These are phyloP conservation scores for Herpetotheres cachinnans DNA, from an alignment of 2,113 vertebrate species.

Conservation along the genomic window DNA sequence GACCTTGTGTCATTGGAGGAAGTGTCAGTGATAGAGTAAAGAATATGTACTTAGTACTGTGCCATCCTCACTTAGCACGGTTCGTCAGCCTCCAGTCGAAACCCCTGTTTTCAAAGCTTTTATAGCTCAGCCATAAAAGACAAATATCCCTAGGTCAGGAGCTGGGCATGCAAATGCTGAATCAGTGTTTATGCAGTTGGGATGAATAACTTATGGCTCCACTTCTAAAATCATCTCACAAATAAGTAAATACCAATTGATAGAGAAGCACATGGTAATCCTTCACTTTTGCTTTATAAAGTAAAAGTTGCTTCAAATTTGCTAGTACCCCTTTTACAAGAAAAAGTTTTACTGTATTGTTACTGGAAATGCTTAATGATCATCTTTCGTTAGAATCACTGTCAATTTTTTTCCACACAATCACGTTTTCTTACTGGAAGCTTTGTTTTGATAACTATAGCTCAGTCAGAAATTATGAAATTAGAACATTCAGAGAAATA, in stretches of 20 bases:
- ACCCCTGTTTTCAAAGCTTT: not conserved
- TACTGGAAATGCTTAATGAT: not conserved
- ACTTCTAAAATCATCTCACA: not conserved
- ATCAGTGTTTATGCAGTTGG: not conserved
- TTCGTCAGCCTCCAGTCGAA: not conserved
- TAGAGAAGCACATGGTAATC: not conserved
- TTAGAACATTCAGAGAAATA: not conserved
- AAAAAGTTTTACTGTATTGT: not conserved
- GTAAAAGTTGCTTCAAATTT: not conserved
- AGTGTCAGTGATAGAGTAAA: slow-evolving; percentile 72
- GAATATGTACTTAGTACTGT: not conserved
- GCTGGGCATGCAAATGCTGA: not conserved
- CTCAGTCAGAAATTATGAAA: not conserved
- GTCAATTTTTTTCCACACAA: not conserved
- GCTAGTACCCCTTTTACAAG: not conserved
- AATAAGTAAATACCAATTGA: not conserved
- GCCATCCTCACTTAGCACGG: not conserved
- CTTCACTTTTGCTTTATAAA: not conserved
- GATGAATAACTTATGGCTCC: not conserved
- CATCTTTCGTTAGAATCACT: not conserved
- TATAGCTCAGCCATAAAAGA: not conserved
- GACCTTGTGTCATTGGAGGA: slow-evolving; percentile 78
- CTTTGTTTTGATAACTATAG: not conserved
- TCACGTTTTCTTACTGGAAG: not conserved
- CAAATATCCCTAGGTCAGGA: not conserved